These are phyloP conservation scores for Pogonophryne albipinna DNA, from an alignment of 2,797 vertebrate genomes.

Conservation along the genomic window DNA sequence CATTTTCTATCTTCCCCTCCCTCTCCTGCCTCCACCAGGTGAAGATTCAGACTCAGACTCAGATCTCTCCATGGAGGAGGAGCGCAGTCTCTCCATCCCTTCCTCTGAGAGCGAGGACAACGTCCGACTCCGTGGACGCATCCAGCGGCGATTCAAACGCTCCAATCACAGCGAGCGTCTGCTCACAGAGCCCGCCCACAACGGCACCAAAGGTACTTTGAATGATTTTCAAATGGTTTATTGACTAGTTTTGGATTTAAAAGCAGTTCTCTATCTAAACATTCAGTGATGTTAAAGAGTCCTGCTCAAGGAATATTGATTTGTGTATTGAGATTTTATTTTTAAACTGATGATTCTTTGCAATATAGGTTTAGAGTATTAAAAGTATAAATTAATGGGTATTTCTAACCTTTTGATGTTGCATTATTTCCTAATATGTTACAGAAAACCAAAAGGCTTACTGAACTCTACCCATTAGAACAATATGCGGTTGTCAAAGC, in stretches of 20 bases:
- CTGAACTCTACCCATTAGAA: neutral
- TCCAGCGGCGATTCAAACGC: constrained; percentile 93
- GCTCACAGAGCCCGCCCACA: constrained; percentile 91
- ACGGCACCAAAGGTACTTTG: constrained; percentile 90
- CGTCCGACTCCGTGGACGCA: constrained; percentile 92
- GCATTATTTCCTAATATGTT: neutral
- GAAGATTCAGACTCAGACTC: constrained; percentile 97
- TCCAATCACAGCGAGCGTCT: constrained; percentile 93
- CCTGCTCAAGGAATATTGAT: no score
- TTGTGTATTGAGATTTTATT: neutral
- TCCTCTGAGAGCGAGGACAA: constrained; percentile 99
- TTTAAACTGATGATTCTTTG: neutral
- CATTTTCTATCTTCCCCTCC: neutral
- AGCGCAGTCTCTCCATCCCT: constrained; percentile 95
- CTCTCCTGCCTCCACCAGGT: constrained; percentile 77
- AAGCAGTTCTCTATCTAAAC: neutral
- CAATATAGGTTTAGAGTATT: neutral
- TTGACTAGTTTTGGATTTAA: neutral
- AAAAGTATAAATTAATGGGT: neutral
- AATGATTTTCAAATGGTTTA: neutral
- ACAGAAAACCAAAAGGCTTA: neutral
- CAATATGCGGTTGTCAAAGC: neutral
- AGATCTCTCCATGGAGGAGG: constrained; percentile 96
- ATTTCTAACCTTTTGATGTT: neutral
- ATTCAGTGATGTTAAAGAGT: neutral